Base-by-base conservation (phyloP, 2,888 invertebrate species). In the Pteria penguin region DNA sequence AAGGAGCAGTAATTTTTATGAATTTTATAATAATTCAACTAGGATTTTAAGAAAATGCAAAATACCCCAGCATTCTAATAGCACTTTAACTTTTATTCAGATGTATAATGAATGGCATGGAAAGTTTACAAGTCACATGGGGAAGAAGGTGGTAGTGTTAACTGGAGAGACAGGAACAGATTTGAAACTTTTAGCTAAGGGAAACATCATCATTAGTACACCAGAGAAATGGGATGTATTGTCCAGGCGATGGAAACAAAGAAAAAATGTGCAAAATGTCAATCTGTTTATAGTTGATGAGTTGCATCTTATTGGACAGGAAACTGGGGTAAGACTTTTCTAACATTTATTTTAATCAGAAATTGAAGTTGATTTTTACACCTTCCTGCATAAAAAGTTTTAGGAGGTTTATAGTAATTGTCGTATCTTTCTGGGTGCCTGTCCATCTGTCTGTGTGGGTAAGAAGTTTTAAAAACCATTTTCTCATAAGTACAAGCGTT, bases 221-320 rank as follows among this genome's bases (percentile, higher is more conserved):
- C 98, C 98, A 0, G 98, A 99, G 90, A 98, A 98, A 87, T 99
- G 99, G 99, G 99, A 99, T 91, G 97, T 99, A 2, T 93, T 99
- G 2, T 99, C 99, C 0, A 94, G 99, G 72, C 94, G 99, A 81
- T 99, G 99, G 99, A 99, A 99, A 88, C 99, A 99, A 89, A 94
- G 99, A 36, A 99, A 99, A 93, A 98, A 98, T 91, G 98, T 99
- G 0, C 99, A 99, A 90, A 98, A 97, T 89, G 96, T 99, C 8
- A 96, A 97, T 78, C 94, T 99, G 22, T 98, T 99, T 92, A 97
- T 99, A 78, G 97, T 97, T 24, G 99, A 99, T 90, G 99, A 99
- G 85, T 93, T 99, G 29, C 98, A 99, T 89, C 92, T 94, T 88
- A 93, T 94, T 83, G 93, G 93, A 58, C 93, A 93, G 74, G 90